Evolutionary conservation across 2,888 invertebrate genomes (phyloP).

Genomic region (Parnassius mnemosyne): DNA sequence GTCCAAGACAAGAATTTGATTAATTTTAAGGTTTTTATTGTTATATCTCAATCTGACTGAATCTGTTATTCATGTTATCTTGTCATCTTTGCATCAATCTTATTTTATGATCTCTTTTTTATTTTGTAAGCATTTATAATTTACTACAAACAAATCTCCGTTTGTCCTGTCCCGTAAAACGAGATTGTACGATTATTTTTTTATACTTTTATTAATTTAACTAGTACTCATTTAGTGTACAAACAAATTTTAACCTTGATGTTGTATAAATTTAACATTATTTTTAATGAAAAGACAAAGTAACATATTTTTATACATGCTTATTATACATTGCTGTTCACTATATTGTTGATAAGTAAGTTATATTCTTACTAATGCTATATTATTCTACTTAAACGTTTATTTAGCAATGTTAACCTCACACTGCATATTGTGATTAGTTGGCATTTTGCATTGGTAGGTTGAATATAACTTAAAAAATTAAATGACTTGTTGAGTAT

Average conservation of each 20-base stretch:
- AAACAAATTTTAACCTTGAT: slow-evolving; percentile 18
- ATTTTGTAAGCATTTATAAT: slow-evolving; percentile 19
- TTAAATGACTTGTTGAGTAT: slow-evolving; percentile 23
- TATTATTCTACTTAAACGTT: slow-evolving; percentile 8
- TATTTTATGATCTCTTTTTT: slow-evolving; percentile 33
- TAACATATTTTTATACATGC: slow-evolving; percentile 25
- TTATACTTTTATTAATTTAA: slow-evolving; percentile 17
- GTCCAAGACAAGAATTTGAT: slow-evolving; percentile 79
- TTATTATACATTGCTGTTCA: slow-evolving; percentile 16
- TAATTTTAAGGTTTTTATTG: slow-evolving; percentile 17
- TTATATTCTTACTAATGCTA: slow-evolving; percentile 7
- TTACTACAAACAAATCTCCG: background rate
- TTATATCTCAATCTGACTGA: slow-evolving; percentile 31
- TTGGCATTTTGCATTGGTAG: slow-evolving; percentile 11
- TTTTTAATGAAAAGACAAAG: slow-evolving; percentile 18
- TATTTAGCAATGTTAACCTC: background rate
- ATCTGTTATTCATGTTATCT: slow-evolving; percentile 32
- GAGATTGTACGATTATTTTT: slow-evolving; percentile 2
- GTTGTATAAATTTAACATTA: slow-evolving; percentile 12
- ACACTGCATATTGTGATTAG: slow-evolving; percentile 5
- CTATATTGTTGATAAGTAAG: slow-evolving; percentile 2
- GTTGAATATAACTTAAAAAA: slow-evolving; percentile 12
- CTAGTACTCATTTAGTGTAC: slow-evolving; percentile 5
- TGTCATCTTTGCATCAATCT: slow-evolving; percentile 16
- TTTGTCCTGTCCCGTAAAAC: background rate